These are phyloP conservation scores for Bicyclus anynana DNA, from an alignment of 1,140 invertebrate genomes.

Conservation along the genomic window DNA sequence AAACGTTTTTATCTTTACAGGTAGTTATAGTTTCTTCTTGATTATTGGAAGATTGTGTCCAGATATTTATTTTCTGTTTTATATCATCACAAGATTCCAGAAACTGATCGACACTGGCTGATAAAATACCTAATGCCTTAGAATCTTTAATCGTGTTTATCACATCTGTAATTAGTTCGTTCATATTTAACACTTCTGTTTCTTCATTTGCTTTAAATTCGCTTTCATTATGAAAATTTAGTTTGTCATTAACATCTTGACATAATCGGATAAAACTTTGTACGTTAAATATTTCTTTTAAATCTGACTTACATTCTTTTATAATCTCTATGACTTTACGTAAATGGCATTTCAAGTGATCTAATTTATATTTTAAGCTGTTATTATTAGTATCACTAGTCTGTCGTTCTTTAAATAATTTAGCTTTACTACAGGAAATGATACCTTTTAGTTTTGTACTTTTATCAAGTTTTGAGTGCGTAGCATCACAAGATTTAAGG, in stretches of 20 bases:
- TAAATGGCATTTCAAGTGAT: conserved; percentile 28
- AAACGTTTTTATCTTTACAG: neutral
- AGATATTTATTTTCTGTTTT: conserved; percentile 27
- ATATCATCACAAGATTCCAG: conserved; percentile 32
- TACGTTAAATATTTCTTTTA: conserved; percentile 19
- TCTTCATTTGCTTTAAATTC: neutral
- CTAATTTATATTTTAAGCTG: conserved; percentile 12
- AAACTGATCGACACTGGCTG: conserved; percentile 31
- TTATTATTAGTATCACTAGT: neutral
- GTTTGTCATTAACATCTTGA: conserved; percentile 23
- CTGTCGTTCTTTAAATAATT: neutral
- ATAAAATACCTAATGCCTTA: conserved; percentile 31
- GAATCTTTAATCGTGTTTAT: conserved; percentile 31
- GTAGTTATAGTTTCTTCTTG: neutral
- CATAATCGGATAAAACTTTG: conserved; percentile 28
- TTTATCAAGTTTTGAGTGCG: neutral
- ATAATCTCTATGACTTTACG: conserved; percentile 26
- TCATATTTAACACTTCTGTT: too few relatives aligned
- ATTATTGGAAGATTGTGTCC: neutral
- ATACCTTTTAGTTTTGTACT: neutral
- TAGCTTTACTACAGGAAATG: neutral
- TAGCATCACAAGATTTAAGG: neutral
- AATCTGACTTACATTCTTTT: conserved; percentile 21
- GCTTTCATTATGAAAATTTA: conserved; percentile 16
- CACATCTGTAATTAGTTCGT: too few relatives aligned